A percentile compares a stretch with the other conserved stretches of the same genome.
These are phyloP conservation scores for Hemaris fuciformis DNA, from an alignment of 2,888 invertebrate species.

Conservation along the genomic window DNA sequence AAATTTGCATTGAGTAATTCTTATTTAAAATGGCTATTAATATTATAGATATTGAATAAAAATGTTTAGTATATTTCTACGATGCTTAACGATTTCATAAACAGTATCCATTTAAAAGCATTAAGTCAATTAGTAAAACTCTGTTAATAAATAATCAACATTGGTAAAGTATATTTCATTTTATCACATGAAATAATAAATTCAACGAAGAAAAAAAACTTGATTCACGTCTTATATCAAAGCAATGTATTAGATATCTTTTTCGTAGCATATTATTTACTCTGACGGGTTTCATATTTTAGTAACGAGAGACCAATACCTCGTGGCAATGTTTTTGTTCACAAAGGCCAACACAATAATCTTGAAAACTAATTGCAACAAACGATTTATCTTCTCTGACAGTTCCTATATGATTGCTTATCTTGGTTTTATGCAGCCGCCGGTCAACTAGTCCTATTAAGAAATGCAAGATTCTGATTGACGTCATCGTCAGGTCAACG, in stretches of 20 bases:
- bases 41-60: no score
- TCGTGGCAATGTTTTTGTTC: neutral
- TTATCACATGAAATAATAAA: no score
- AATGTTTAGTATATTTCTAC: no score
- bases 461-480: conserved; percentile 46
- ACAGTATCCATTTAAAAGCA: no score
- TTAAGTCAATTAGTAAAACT: no score
- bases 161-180: no score
- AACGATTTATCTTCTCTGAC: conserved; percentile 21
- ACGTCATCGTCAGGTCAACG: conserved; percentile 53
- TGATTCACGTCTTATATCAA: neutral
- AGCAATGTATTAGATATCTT: neutral
- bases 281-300: neutral
- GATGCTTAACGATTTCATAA: no score
- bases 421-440: neutral
- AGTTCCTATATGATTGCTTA: neutral
- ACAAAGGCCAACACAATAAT: neutral
- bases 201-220: no score
- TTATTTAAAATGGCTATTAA: neutral
- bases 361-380: neutral
- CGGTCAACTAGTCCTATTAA: conserved; percentile 15
- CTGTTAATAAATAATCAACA: no score
- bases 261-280: neutral
- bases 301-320: neutral
- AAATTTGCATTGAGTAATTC: neutral